These are phyloP conservation scores for Muricea muricata DNA, from an alignment of 92 coral and sea anemone genomes.

Conservation along the genomic window DNA sequence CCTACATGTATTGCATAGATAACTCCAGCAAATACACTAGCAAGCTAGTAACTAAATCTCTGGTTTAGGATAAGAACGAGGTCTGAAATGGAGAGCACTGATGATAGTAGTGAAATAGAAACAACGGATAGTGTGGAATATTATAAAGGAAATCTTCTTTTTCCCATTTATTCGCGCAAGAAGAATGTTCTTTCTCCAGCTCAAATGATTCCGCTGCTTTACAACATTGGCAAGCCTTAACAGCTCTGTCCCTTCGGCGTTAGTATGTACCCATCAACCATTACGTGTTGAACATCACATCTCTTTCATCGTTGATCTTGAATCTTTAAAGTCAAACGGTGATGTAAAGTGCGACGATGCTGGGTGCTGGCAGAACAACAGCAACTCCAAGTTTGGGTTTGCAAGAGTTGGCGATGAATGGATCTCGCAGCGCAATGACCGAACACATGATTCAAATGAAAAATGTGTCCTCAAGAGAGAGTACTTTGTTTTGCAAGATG, in stretches of 20 bases:
- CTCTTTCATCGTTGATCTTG: conserved; percentile 28
- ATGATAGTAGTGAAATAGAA: background rate
- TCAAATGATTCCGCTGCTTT: background rate
- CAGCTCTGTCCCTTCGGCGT: background rate
- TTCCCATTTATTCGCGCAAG: background rate
- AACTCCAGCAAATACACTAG: too few species aligned
- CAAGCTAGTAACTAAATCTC: too few species aligned
- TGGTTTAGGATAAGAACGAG: background rate
- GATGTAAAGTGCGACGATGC: too few species aligned
- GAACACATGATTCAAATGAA: too few species aligned
- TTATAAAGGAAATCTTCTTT: conserved; percentile 9
- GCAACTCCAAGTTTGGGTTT: conserved; percentile 41
- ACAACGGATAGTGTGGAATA: background rate
- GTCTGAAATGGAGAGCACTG: background rate
- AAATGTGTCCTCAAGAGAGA: too few species aligned
- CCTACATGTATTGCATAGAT: too few species aligned
- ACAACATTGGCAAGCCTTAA: background rate
- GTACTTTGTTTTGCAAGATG: background rate
- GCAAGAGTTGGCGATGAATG: too few species aligned
- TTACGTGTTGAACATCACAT: too few species aligned
- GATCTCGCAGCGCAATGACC: background rate
- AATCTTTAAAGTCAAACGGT: conserved; percentile 53
- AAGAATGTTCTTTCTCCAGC: background rate
- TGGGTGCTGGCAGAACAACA: conserved; percentile 65
- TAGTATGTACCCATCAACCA: background rate